A percentile compares a stretch with the other conserved stretches of the same genome.
Evolutionary conservation across 2,888 invertebrate genomes (phyloP).

Genomic region (Dynastes tityus): DNA sequence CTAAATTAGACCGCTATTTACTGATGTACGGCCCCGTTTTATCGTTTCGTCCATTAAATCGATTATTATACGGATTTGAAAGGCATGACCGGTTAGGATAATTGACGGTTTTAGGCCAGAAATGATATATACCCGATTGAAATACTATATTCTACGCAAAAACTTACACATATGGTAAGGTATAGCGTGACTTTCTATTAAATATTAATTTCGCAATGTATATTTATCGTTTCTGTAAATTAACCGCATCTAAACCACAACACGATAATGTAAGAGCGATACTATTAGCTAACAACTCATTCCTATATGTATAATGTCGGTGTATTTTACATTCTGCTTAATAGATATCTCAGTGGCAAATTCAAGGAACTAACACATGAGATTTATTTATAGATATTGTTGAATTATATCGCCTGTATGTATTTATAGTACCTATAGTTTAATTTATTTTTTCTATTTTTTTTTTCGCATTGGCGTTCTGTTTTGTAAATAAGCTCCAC

Average conservation of each 20-base stretch:
- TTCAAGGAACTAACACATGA: not conserved
- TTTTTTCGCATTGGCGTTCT: not conserved
- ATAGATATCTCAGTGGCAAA: not conserved
- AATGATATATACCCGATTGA: not conserved
- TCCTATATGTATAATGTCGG: not conserved
- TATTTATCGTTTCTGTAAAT: constrained; percentile 42
- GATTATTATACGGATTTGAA: not conserved
- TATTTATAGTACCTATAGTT: constrained; percentile 9
- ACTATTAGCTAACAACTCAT: constrained; percentile 26
- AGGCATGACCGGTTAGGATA: not conserved
- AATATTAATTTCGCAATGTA: constrained; percentile 29
- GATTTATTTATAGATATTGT: constrained; percentile 29
- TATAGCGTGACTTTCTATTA: constrained; percentile 31
- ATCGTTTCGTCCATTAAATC: not conserved
- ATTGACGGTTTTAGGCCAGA: constrained; percentile 35
- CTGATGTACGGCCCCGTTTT: not conserved
- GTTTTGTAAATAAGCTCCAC: constrained; percentile 4
- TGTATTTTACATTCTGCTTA: not conserved
- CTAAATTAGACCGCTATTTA: too few relatives aligned
- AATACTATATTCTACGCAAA: constrained; percentile 18
- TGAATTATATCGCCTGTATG: not conserved
- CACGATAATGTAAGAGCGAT: constrained; percentile 34
- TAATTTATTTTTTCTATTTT: not conserved
- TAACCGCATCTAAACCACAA: constrained; percentile 41
- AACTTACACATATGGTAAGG: not conserved